Evolutionary conservation across 1,140 invertebrate genomes (phyloP).

Genomic region (Aphidius gifuensis): DNA sequence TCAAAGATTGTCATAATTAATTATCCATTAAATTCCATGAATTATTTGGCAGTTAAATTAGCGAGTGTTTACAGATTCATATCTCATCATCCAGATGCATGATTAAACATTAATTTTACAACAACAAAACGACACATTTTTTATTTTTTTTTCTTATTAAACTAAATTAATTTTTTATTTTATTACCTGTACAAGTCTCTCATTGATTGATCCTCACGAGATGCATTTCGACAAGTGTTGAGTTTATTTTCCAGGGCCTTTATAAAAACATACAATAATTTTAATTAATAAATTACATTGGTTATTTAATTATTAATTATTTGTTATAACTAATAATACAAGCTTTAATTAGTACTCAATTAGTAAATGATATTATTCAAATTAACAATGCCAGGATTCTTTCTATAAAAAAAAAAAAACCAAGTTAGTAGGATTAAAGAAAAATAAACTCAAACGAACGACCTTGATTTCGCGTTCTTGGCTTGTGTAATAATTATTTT

Average conservation of each 20-base stretch:
- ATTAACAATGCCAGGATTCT: too few species aligned
- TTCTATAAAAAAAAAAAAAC: too few species aligned
- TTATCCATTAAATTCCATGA: too few species aligned
- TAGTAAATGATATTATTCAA: slow-evolving; percentile 6
- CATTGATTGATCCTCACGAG: slow-evolving; percentile 52
- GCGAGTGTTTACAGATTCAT: too few species aligned
- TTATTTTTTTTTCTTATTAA: too few species aligned
- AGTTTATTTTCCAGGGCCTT: slow-evolving; percentile 54
- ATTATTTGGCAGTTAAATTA: too few species aligned
- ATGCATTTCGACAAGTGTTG: slow-evolving; percentile 51
- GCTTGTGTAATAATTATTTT: too few species aligned
- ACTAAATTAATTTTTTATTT: slow-evolving; percentile 12
- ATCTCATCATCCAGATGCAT: too few species aligned
- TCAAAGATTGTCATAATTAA: too few species aligned
- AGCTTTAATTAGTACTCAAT: slow-evolving; percentile 16
- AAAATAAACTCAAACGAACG: slow-evolving; percentile 34
- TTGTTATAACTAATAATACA: not conserved
- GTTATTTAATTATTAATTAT: slow-evolving; percentile 15
- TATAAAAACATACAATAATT: slow-evolving; percentile 17
- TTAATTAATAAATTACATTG: slow-evolving; percentile 21
- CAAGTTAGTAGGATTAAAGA: not conserved
- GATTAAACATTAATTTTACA: too few species aligned
- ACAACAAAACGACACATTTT: too few species aligned
- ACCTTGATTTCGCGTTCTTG: slow-evolving; percentile 21
- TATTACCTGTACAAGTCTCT: slow-evolving; percentile 56